Conservation (phyloP, 1,140 invertebrate genomes). For the Trachymyrmex septentrionalis region DNA sequence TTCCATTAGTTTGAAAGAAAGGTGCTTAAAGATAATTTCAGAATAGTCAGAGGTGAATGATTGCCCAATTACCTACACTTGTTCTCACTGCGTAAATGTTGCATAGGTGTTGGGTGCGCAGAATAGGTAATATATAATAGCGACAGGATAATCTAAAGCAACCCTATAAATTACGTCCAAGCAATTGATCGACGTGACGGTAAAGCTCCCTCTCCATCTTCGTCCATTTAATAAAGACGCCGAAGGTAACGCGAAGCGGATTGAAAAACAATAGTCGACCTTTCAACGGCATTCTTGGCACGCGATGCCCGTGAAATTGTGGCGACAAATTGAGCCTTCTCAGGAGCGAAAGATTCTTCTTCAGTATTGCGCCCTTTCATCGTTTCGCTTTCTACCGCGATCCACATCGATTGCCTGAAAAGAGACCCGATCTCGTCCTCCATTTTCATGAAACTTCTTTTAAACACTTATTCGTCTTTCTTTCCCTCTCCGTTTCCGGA, state of each 20-base stretch:
- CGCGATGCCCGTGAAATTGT: slow-evolving; percentile 75
- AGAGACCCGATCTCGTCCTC: slow-evolving; percentile 37
- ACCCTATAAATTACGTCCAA: slow-evolving; percentile 31
- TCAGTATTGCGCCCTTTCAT: slow-evolving; percentile 27
- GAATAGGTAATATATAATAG: slow-evolving; percentile 1
- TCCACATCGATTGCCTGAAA: slow-evolving; percentile 39
- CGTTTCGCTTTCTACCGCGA: slow-evolving; percentile 24
- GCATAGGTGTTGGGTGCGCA: neutral
- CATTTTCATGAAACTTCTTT: slow-evolving; percentile 32
- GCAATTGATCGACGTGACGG: slow-evolving; percentile 23
- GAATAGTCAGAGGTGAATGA: neutral
- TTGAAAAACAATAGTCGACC: slow-evolving; percentile 69
- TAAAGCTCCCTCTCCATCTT: slow-evolving; percentile 1
- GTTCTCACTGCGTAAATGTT: neutral
- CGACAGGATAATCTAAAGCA: slow-evolving; percentile 5
- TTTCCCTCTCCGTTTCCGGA: neutral
- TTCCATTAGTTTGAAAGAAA: neutral
- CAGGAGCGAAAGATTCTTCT: slow-evolving; percentile 44
- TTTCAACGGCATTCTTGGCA: slow-evolving; percentile 69
- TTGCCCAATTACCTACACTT: neutral
- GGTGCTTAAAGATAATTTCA: neutral
- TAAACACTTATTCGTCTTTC: slow-evolving; percentile 36
- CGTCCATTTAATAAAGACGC: slow-evolving; percentile 68
- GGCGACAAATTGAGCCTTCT: slow-evolving; percentile 73
- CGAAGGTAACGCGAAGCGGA: slow-evolving; percentile 42